A percentile compares a stretch with the other conserved stretches of the same genome.
phyloP scores from a whole-genome alignment of 2,888 invertebrate genomes.

The Apodemia hepburni region DNA sequence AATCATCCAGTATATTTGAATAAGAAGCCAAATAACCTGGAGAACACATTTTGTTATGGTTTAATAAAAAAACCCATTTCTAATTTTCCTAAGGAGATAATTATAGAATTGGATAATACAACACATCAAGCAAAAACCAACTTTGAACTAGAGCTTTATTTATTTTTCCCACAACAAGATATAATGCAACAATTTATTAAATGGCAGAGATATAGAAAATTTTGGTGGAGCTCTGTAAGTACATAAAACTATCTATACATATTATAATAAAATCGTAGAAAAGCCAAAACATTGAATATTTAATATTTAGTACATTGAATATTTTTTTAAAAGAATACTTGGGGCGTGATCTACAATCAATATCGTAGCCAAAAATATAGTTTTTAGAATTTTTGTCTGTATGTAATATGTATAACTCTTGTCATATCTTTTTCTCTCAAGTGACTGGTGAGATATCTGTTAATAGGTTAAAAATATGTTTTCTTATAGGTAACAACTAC shows the following conservation, averaged over 20 bases:
- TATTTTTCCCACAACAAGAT: constrained; percentile 65
- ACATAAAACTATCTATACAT: neutral
- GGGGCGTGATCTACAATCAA: too few species aligned
- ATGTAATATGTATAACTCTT: too few species aligned
- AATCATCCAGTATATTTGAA: constrained; percentile 49
- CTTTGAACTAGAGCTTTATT: constrained; percentile 52
- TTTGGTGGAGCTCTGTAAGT: constrained; percentile 91
- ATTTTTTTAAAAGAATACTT: too few species aligned
- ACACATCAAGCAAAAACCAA: constrained; percentile 35
- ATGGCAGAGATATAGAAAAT: constrained; percentile 88
- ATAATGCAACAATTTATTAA: constrained; percentile 85
- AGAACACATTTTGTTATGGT: constrained; percentile 41
- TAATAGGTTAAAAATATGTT: neutral
- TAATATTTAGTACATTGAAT: too few species aligned
- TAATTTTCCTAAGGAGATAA: constrained; percentile 31
- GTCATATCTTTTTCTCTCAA: too few species aligned
- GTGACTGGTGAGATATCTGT: too few species aligned
- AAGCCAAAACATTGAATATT: too few species aligned
- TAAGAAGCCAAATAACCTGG: constrained; percentile 28
- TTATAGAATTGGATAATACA: constrained; percentile 31
- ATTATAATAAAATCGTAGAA: too few species aligned
- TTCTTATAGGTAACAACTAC: constrained; percentile 82
- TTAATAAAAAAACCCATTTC: constrained; percentile 35
- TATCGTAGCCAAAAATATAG: too few species aligned
- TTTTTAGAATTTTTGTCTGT: too few species aligned